phyloP scores from a whole-genome alignment of 23 tunicate genomes.

The Corella eumyota region DNA sequence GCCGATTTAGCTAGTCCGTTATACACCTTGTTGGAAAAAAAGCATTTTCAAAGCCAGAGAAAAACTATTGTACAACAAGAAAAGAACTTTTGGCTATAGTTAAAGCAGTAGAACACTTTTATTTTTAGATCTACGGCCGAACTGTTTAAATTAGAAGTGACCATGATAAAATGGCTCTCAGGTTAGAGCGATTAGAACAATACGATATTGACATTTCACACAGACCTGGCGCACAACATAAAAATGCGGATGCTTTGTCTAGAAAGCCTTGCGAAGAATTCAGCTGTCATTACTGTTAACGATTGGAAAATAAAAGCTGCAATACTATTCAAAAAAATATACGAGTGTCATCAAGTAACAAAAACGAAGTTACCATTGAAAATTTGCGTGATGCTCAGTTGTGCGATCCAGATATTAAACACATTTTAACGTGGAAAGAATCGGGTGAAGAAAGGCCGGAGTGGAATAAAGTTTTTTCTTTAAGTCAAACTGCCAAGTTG shows the following conservation, averaged over 20 bases:
- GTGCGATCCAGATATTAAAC: too few species aligned
- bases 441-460: too few species aligned
- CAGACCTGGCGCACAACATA: background rate
- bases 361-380: background rate
- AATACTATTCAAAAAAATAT: too few species aligned
- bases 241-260: background rate
- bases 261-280: background rate
- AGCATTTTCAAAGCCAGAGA: background rate
- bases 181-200: background rate
- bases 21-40: background rate
- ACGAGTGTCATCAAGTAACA: too few species aligned
- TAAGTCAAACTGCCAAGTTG: too few species aligned
- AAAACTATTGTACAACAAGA: background rate
- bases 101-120: background rate
- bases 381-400: background rate
- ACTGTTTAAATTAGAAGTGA: background rate
- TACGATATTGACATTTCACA: background rate
- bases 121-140: background rate
- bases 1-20: background rate
- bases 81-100: background rate
- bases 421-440: too few species aligned
- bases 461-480: too few species aligned
- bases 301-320: background rate
- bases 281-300: background rate
- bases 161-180: background rate